phyloP scores from a whole-genome alignment of 2,797 vertebrate species.

The Pantherophis vulpinus region DNA sequence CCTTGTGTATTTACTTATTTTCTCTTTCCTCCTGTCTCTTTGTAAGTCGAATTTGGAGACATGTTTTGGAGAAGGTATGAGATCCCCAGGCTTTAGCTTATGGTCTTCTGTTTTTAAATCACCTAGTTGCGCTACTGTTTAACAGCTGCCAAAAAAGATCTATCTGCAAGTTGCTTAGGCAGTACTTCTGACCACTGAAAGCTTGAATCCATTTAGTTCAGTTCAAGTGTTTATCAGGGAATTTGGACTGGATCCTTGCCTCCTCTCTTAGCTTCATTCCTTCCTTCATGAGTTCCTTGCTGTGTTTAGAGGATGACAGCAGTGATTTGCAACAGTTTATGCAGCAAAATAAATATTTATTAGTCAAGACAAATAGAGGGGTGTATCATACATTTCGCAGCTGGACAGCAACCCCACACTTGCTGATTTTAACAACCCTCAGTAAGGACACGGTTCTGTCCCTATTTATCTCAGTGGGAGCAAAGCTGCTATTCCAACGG shows the following conservation, averaged over 20 bases:
- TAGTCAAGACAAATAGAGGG: slow-evolving; percentile 3
- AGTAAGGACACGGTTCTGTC: slow-evolving; percentile 10
- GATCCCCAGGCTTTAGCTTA: not conserved
- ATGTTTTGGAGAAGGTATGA: not conserved
- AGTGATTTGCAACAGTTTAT: slow-evolving; percentile 1
- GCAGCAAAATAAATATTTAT: slow-evolving; percentile 15
- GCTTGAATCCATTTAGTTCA: not conserved
- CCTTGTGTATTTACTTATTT: not conserved
- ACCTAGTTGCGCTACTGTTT: not conserved
- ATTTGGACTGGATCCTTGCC: not conserved
- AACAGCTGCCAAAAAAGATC: not conserved
- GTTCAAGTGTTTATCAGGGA: not conserved
- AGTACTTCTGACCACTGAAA: not conserved
- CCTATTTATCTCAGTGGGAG: not conserved
- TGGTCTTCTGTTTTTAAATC: not conserved
- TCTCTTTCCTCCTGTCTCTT: not conserved
- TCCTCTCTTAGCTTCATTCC: not conserved
- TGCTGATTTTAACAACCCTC: slow-evolving; percentile 7
- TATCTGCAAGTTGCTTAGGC: not conserved
- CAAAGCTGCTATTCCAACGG: not conserved
- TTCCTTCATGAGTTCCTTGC: not conserved
- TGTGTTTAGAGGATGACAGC: slow-evolving; percentile 16
- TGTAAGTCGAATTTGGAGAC: not conserved
- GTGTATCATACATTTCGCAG: not conserved
- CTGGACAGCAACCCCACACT: not conserved